Percentiles rank a stretch among this genome's conserved stretches.
These are phyloP conservation scores for Acheta domesticus DNA, from an alignment of 2,888 invertebrate genomes.

Conservation along the genomic window DNA sequence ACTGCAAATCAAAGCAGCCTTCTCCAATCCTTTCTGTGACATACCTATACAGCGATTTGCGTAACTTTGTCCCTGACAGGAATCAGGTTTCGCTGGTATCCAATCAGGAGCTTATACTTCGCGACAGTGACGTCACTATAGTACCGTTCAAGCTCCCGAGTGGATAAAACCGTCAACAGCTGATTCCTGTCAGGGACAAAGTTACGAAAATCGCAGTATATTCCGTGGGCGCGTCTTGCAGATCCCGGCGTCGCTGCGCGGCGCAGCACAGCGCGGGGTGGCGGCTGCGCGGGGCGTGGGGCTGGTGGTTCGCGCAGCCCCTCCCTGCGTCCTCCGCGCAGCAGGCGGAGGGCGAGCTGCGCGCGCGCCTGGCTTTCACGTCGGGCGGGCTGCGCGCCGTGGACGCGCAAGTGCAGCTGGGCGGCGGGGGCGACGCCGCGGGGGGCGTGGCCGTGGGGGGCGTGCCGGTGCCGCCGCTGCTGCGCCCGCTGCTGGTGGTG, in stretches of 20 bases:
- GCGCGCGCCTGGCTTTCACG: neutral
- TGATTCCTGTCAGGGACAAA: too few relatives aligned
- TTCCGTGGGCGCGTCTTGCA: too few relatives aligned
- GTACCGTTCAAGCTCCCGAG: too few relatives aligned
- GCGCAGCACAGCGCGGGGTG: neutral
- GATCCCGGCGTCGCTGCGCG: neutral
- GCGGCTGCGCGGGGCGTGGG: neutral
- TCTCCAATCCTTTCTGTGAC: too few relatives aligned
- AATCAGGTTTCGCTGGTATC: too few relatives aligned
- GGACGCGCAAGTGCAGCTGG: neutral
- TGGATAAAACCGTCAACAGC: too few relatives aligned
- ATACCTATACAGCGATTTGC: too few relatives aligned
- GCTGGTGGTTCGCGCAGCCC: neutral
- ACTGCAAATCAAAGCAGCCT: too few relatives aligned
- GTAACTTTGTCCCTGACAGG: too few relatives aligned
- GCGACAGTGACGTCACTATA: too few relatives aligned
- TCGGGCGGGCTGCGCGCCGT: neutral
- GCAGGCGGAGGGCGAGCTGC: neutral
- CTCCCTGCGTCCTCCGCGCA: neutral
- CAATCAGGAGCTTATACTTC: too few relatives aligned
- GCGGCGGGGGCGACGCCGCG: neutral
- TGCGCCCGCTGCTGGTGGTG: neutral
- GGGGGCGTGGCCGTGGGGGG: neutral
- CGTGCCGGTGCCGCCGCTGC: neutral
- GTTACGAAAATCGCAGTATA: too few relatives aligned